Evolutionary conservation across 2,888 invertebrate genomes (phyloP), one percentile per base, ranked within the genome.

Genomic region (Athalia circularis): DNA sequence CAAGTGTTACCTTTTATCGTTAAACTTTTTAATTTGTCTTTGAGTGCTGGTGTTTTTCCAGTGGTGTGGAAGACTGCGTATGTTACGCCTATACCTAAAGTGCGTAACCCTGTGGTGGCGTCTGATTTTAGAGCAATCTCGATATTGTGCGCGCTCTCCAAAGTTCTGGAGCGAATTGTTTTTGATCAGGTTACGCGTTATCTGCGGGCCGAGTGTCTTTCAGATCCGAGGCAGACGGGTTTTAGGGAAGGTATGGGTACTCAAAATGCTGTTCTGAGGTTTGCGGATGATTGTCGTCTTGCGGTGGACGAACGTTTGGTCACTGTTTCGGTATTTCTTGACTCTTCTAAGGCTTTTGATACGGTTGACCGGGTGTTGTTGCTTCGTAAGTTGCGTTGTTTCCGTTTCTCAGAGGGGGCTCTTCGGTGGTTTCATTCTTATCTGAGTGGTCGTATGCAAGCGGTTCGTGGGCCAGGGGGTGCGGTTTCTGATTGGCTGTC

Each of bases 281-380:
- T 65, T 3, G 45, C 9, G 7, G 65, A 65, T 11, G 65, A 65
- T 29, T 45, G 45, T 6, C 65, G 65, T 6, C 8, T 9, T 5
- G 65, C 47, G 4, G 45, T 43, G 7, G 65, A 65, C 7, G 29
- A 47, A 7, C 65, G 13, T 6, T 29, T 65, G 47, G 65, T 65
- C 11, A 65, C 65, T 29, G 29, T 65, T 4, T 8, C 45, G 8
- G 45, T 65, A 6, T 45, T 65, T 29, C 47, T 65, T 3, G 65
- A 65, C n/a, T 13, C 45, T 47, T 47, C 65, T 4, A 65, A 65
- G 65, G 68, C 52, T 48, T 68, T 68, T 11, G 68, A 68, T 13
- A 13, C 11, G 7, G 47, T 52, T 13, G 13, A 48, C 11, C 68
- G 50, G n/a, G 3, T 5, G 1, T 9, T 43, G 9, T 15, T 68